Evolutionary conservation across 2,888 invertebrate genomes (phyloP), one percentile per base, ranked within the genome.

Genomic region (Agrilus mali): DNA sequence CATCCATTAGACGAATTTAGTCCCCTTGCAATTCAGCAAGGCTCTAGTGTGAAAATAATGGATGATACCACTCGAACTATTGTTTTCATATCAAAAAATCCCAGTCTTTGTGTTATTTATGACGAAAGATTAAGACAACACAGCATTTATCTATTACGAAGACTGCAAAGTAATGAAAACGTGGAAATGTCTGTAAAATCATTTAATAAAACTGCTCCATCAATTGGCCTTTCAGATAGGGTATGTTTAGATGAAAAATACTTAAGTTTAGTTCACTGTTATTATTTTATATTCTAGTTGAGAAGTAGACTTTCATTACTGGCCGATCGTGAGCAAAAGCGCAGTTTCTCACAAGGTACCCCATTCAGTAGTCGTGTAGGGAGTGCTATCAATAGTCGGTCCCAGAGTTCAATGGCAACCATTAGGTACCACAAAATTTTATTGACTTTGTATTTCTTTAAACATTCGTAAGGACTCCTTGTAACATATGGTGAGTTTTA

Each of bases 1-100:
- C 92, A 94, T 72, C 94, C 94, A 0, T 67, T 94, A 41, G 89
- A 95, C 63, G 94, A 95, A 67, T 82, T 92, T 20, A 82, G 85
- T 43, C 94, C 94, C 0, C 77, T 94, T 32, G 67, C 87, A 7
- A 72, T 82, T 47, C 83, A 81, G 58, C 78, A 82, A 13, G 72
- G 77, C 47, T 69, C 70, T 0, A 60, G 77, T 0, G 74, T 75
- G 42, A 75, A 80, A 53, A 72, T 80, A 47, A 78, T 75, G n/a
- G 80, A 80, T 54, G 27, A 27, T 27, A 71, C 72, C 0, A 74
- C 77, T 44, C 62, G 65, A 39, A 67, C 61, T 61, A 78, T 93
- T 7, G 79, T 93, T 39, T 90, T 80, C 59, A 82, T 87, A 0
- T 78, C 75, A 56, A 75, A 77, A 16, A 73, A 80, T 43, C 88